Evolutionary conservation across 2,797 vertebrate genomes (phyloP).

Genomic region (Acrossocheilus wenchowensis): DNA sequence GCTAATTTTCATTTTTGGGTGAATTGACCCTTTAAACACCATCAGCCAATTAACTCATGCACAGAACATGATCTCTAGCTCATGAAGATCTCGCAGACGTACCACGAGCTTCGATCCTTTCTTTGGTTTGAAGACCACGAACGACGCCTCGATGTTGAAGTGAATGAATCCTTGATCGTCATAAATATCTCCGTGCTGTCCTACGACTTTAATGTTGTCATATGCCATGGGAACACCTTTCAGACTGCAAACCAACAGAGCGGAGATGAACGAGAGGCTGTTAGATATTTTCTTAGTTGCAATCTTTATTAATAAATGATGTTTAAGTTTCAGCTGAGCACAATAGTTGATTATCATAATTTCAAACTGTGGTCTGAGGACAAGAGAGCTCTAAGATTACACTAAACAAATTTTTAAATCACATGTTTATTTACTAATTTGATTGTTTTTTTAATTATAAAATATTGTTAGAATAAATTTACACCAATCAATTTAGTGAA

Average conservation of each 20-base stretch:
- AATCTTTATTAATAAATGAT: too few species aligned
- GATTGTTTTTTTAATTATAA: not conserved
- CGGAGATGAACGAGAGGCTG: not conserved
- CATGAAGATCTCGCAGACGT: conserved; percentile 53
- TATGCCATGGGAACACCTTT: conserved; percentile 92
- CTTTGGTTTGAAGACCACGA: conserved; percentile 87
- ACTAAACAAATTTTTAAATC: not conserved
- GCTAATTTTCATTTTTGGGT: too few species aligned
- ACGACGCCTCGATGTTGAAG: conserved; percentile 88
- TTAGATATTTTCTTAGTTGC: not conserved
- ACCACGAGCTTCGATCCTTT: conserved; percentile 88
- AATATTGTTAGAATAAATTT: not conserved
- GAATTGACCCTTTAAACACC: not conserved
- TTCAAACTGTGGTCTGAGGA: not conserved
- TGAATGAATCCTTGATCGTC: conserved; percentile 95
- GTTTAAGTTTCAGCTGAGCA: too few species aligned
- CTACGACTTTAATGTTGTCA: conserved; percentile 84
- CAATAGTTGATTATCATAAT: too few species aligned
- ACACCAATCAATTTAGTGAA: not conserved
- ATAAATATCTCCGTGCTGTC: conserved; percentile 85
- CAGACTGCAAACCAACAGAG: conserved; percentile 74
- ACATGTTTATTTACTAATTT: not conserved
- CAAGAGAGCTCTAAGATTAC: not conserved
- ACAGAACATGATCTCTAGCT: not conserved
- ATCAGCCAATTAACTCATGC: not conserved